Evolutionary conservation across 2,888 invertebrate species (phyloP).

Genomic region (Lasioglossum villosulum): DNA sequence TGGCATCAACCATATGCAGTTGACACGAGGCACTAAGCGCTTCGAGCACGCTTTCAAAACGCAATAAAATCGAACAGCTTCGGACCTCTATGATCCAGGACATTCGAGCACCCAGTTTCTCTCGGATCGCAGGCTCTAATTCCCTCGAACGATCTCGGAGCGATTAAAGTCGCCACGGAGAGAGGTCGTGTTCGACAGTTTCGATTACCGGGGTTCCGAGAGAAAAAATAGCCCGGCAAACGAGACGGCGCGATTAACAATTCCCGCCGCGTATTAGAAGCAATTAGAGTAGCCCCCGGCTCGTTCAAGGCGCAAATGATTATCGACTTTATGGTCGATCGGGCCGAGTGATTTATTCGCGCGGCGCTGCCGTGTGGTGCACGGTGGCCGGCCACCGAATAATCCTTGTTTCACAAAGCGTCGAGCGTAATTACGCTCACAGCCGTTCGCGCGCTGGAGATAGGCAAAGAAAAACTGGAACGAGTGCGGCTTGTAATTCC

Average conservation of each 20-base stretch:
- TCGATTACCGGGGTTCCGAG: not conserved
- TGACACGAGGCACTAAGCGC: not conserved
- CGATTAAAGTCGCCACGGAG: not conserved
- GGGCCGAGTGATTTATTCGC: slow-evolving; percentile 23
- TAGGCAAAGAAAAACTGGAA: slow-evolving; percentile 6
- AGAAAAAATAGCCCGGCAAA: not conserved
- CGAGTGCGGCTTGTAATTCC: slow-evolving; percentile 26
- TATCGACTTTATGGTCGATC: slow-evolving; percentile 33
- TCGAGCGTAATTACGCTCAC: slow-evolving; percentile 27
- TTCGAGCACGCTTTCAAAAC: not conserved
- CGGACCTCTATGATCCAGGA: not conserved
- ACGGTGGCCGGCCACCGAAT: slow-evolving; percentile 28
- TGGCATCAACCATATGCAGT: not conserved
- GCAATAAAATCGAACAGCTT: not conserved
- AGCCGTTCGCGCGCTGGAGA: slow-evolving; percentile 22
- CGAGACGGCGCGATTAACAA: slow-evolving; percentile 23
- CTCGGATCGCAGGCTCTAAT: not conserved
- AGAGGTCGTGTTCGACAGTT: not conserved
- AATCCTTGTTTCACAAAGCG: slow-evolving; percentile 25
- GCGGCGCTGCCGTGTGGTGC: not conserved
- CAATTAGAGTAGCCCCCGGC: slow-evolving; percentile 24
- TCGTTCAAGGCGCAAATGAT: slow-evolving; percentile 30
- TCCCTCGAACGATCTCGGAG: not conserved
- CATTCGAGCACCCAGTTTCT: not conserved
- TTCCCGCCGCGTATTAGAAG: slow-evolving; percentile 20